phyloP scores from a whole-genome alignment of 2,797 vertebrate genomes.

The Scomberomorus guttatus region DNA sequence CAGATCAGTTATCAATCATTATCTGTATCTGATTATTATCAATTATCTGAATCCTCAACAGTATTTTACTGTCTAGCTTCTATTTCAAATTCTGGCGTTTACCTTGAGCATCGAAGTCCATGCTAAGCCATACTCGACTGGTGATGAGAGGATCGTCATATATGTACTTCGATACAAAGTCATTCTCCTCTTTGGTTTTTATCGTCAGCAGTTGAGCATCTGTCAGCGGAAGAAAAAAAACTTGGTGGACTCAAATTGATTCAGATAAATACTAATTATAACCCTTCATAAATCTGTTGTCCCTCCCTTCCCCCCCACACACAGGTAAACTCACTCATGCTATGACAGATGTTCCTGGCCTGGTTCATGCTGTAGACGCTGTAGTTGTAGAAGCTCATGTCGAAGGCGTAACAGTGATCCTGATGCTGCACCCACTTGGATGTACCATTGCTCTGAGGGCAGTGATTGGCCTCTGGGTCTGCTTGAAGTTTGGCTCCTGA shows the following conservation, averaged over 20 bases:
- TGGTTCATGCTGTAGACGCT: slow-evolving; percentile 83
- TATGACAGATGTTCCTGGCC: slow-evolving; percentile 87
- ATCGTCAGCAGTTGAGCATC: slow-evolving; percentile 90
- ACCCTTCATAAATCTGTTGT: neutral
- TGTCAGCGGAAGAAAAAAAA: slow-evolving; percentile 60
- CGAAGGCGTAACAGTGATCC: slow-evolving; percentile 90
- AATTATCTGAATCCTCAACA: neutral
- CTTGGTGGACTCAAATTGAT: neutral
- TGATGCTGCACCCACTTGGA: slow-evolving; percentile 89
- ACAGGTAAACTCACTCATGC: slow-evolving; percentile 83
- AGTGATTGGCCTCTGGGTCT: slow-evolving; percentile 68
- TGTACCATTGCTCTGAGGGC: slow-evolving; percentile 76
- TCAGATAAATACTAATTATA: slow-evolving; percentile 5
- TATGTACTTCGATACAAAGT: slow-evolving; percentile 89
- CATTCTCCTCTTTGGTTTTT: slow-evolving; percentile 91
- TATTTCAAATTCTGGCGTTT: slow-evolving; percentile 13
- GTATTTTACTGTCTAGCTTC: neutral
- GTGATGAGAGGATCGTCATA: slow-evolving; percentile 90
- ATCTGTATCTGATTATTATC: too few relatives aligned
- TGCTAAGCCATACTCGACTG: slow-evolving; percentile 91
- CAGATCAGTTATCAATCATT: too few relatives aligned
- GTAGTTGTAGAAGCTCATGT: slow-evolving; percentile 90
- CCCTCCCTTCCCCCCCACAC: too few relatives aligned
- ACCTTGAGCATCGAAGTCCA: slow-evolving; percentile 83
- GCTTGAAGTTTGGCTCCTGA: slow-evolving; percentile 74